Conservation (phyloP, 2,113 vertebrate genomes). For the Notiomystis cincta region DNA sequence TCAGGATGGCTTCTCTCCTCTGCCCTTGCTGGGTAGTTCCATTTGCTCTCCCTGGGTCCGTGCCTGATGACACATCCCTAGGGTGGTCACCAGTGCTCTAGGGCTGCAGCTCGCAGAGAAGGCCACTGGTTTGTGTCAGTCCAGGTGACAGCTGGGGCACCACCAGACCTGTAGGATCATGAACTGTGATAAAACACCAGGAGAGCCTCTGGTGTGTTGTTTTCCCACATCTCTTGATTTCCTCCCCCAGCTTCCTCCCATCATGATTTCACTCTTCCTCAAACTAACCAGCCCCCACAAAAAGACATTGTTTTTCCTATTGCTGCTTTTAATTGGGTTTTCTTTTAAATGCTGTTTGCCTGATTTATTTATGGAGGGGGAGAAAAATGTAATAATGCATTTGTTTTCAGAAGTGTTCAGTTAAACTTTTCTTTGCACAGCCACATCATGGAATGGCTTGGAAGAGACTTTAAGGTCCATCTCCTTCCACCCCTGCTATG, state of each 20-base stretch:
- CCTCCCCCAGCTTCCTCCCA: not conserved
- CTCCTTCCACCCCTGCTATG: not conserved
- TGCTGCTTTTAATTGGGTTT: not conserved
- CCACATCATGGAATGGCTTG: not conserved
- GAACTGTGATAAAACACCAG: not conserved
- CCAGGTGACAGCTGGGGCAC: not conserved
- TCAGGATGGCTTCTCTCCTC: not conserved
- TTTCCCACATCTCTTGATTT: not conserved
- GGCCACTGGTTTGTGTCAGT: rapidly evolving
- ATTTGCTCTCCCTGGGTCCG: not conserved
- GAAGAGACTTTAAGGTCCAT: not conserved
- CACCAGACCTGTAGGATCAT: not conserved
- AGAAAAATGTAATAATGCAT: not conserved
- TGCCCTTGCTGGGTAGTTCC: not conserved
- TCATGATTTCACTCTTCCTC: not conserved
- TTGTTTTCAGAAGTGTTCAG: not conserved
- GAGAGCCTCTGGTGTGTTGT: not conserved
- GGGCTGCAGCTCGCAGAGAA: not conserved
- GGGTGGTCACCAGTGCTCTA: rapidly evolving
- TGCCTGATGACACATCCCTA: rapidly evolving
- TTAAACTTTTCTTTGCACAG: not conserved
- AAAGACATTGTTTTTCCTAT: not conserved
- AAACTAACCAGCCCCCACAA: not conserved
- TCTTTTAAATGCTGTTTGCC: not conserved
- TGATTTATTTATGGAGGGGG: not conserved